Base-by-base conservation (phyloP, 2,797 vertebrate genomes). In the Arnoldichthys spilopterus region DNA sequence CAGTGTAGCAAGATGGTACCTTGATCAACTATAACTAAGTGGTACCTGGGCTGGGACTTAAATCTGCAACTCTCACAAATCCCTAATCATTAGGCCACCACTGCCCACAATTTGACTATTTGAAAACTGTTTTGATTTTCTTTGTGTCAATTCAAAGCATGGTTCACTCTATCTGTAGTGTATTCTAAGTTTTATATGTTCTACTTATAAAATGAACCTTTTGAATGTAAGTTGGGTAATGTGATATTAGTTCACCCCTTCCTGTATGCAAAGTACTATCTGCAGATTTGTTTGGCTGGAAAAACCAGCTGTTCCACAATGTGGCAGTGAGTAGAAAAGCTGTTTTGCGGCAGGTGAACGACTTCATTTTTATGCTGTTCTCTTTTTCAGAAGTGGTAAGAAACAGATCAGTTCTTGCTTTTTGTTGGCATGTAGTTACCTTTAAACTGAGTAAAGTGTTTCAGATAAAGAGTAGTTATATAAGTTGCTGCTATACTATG, bases 251-350 rank as follows among this genome's bases (percentile, higher is more conserved):
- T 45, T 24, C n/a, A 43, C n/a, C 20, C 0, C 62, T 54, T 58
- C 66, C 45, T 45, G 15, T 6, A 15, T 68, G 11, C 13, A 43
- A 15, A 66, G 66, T 56, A 61, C 0, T n/a, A 37, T 56, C 8
- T 43, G 28, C 18, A 20, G 13, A 54, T 72, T 66, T 68, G 80
- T 78, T 74, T 54, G 47, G 8, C 80, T 13, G 24, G 80, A 77
- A 82, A 82, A 82, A 82, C 80, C 80, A 77, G 75, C 45, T 82
- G 43, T 69, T 53, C 30, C 15, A 47, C 53, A 74, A 69, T 54
- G 70, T 7, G 47, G 45, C 54, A 54, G 54, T 63, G 24, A 11
- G 72, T 77, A 16, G 37, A 15, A 3, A 15, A 15, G 16, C 47
- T 7, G 26, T 0, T 20, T 45, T 51, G 32, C 40, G 30, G 59